Evolutionary conservation across 2,797 vertebrate genomes (phyloP), one percentile per base, ranked within the genome.

Genomic region (Dallia pectoralis): DNA sequence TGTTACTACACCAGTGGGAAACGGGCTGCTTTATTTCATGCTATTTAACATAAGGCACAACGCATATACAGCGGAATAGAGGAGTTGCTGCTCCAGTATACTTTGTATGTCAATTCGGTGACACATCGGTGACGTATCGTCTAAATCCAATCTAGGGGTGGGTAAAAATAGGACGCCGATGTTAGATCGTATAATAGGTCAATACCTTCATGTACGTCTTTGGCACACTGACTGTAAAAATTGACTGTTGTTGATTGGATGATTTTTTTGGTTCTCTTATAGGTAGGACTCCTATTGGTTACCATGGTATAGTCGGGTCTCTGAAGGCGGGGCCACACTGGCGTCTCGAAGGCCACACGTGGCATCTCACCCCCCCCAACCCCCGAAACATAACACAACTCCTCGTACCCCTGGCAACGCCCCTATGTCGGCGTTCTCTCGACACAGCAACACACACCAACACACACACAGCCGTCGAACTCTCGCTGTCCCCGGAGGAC

Each of bases 1-100:
- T 63, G 87, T 91, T 89, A 86, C 44, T 68, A 73, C 87, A 89
- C 86, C 80, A 22, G 73, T 86, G 87, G 86, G 84, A 87, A 79
- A 71, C 75, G 30, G 82, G 74, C 82, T 75, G 80, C 72, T 79
- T 82, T 84, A 80, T 85, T 89, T 84, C 82, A 84, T 88, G 83
- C 88, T 82, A 27, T 81, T 74, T 79, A 90, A 88, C 84, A 79
- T 76, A 44, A 44, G 63, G 69, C 76, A 29, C 64, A 47, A 74
- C 5, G n/a, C n/a, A 25, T 71, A 77, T 36, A 82, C 40, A 2
- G 40, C 14, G 40, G 78, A 76, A 75, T 64, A 71, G 32, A 65
- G 72, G 71, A 73, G 65, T 73, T 62, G 53, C 12, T 75, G 78
- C 53, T n/a, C n/a, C n/a, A 71, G 73, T 1, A 56, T 67, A n/a